Evolutionary conservation across 2,888 invertebrate species (phyloP), one percentile per base, ranked within the genome.

Genomic region (Andricus quercusramuli): DNA sequence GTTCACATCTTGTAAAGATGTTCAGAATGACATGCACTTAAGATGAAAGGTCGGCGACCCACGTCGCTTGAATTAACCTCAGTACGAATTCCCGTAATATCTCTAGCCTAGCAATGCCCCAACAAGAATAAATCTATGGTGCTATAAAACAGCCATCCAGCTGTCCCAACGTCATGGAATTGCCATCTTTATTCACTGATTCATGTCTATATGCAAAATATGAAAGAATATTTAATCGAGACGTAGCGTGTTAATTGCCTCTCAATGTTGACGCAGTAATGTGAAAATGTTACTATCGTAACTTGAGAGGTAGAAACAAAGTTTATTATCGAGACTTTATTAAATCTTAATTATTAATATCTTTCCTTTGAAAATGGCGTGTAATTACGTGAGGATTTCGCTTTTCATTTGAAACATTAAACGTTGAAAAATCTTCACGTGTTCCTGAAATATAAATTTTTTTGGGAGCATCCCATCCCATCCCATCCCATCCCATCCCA

Each of bases 151-250:
- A 70, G 51, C 51, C 70, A 51, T 51, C 70, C 29, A 29, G 70
- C 70, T 70, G 70, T 70, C 70, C 32, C 51, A 51, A 20, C 29
- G 70, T 70, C 51, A 32, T 20, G 70, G 47, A 29, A 32, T 70
- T 70, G 51, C 47, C 51, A 70, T 70, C 51, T 70, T 70, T 70
- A 70, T 70, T 70, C 70, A 29, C 70, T 29, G 51, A 70, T 70
- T 70, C 32, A 51, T 70, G 68, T 56, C n/a, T 29, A 17, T 11
- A 51, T 25, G 51, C 47, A 56, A 70, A 70, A 47, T 70, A 70
- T 70, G 29, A 70, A 70, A 70, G 70, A 70, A 51, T 70, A 70
- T 51, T 70, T 51, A 17, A 51, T 70, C 51, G 6, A 70, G 70
- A 29, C 17, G 29, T 29, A 20, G 25, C 29, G 70, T 20, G 51